Evolutionary conservation across 2,888 invertebrate genomes (phyloP).

Genomic region (Coronaproctus castanopsis): DNA sequence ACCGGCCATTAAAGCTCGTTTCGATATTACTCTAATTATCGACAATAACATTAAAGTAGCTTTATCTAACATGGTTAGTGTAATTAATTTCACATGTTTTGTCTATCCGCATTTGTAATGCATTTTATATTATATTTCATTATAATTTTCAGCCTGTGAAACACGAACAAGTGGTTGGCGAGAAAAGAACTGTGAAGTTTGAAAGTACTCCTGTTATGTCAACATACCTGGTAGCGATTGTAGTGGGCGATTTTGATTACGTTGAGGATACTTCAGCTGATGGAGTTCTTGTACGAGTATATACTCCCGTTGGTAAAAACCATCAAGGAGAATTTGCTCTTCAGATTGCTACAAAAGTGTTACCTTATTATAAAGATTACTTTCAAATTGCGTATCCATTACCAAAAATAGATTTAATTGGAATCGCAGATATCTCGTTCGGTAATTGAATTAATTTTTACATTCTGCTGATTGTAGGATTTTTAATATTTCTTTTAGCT

Average conservation of each 20-base stretch:
- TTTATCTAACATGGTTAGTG: constrained; percentile 71
- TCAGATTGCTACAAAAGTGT: constrained; percentile 72
- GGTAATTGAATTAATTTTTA: constrained; percentile 27
- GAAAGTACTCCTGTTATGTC: constrained; percentile 82
- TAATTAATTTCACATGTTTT: no score
- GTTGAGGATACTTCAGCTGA: constrained; percentile 66
- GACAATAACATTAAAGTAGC: constrained; percentile 49
- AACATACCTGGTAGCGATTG: constrained; percentile 81
- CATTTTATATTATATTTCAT: no score
- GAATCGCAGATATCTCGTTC: constrained; percentile 83
- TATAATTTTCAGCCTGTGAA: constrained; percentile 27
- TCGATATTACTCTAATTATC: constrained; percentile 67
- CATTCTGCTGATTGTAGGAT: no score
- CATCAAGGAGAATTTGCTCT: constrained; percentile 82
- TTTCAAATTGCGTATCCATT: constrained; percentile 87
- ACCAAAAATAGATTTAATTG: constrained; percentile 90
- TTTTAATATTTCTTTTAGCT: no score
- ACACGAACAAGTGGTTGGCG: constrained; percentile 22
- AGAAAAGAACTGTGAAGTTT: constrained; percentile 40
- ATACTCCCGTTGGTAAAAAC: constrained; percentile 73
- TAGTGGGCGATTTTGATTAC: constrained; percentile 87
- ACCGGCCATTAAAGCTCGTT: constrained; percentile 85
- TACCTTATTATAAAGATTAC: constrained; percentile 87
- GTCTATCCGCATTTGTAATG: no score
- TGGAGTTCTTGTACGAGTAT: constrained; percentile 61